Evolutionary conservation across 2,888 invertebrate genomes (phyloP), one percentile per base, ranked within the genome.

Genomic region (Sepiola atlantica): DNA sequence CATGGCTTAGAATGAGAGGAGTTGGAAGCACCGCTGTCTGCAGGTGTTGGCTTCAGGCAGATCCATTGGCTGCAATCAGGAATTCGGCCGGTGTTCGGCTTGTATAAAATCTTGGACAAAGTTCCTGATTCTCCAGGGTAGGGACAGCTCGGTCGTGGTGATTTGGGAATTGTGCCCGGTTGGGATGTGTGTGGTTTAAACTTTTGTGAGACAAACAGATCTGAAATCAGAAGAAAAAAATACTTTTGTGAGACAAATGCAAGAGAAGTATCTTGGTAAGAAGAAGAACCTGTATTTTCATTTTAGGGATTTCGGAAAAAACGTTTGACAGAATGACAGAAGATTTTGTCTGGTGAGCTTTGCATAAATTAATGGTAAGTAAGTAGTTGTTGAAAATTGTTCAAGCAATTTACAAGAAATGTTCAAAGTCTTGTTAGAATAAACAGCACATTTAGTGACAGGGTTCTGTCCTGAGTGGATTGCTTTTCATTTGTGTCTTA

Each of bases 41-140:
- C 77, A 77, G 77, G 77, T n/a, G 77, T 77, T 77, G 77, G 77
- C n/a, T 77, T 77, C n/a, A 77, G 77, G 77, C 77, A 77, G 77
- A 77, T 77, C 77, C 77, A 77, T 18, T 77, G 77, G 77, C 77
- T 77, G 77, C 77, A 77, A 14, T 77, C 77, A 32, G 77, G 77
- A 32, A 77, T 77, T n/a, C 77, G 77, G 77, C 77, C 77, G n/a
- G 77, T 18, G 32, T 77, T 77, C 1, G 77, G 77, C n/a, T 77
- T 77, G n/a, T 77, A 77, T 77, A 77, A 77, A 77, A 77, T 77
- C 77, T 77, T 77, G 77, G 77, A 77, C 77, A 77, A 77, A 32
- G 77, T 77, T 77, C 77, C 77, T 77, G 77, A 77, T 77, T 77
- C 77, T 77, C 77, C 77, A 12, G 77, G 77, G n/a, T 77, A 77